These are phyloP conservation scores for Mugil cephalus DNA, from an alignment of 2,113 vertebrate genomes.

Conservation along the genomic window DNA sequence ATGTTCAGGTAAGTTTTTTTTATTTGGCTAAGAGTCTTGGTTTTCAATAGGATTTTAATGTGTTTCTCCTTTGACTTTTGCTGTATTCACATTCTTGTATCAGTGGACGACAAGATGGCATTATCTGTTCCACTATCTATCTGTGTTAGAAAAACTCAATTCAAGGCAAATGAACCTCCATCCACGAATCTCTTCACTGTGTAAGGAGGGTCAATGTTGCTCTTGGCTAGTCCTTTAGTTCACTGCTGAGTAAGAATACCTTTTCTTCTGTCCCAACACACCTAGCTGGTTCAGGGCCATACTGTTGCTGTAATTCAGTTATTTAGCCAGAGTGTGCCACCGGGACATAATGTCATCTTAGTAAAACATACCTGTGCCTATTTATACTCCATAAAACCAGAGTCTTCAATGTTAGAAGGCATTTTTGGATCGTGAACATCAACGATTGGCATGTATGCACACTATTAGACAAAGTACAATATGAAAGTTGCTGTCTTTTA, in stretches of 20 bases:
- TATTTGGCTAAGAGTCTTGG: neutral
- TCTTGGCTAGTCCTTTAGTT: neutral
- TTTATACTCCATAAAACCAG: neutral
- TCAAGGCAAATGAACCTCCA: no score
- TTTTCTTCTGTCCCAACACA: neutral
- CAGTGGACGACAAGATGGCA: neutral
- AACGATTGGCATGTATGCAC: no score
- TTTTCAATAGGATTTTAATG: neutral
- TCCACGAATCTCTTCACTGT: no score
- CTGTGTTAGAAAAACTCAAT: no score
- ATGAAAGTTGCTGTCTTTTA: neutral
- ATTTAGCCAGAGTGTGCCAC: neutral
- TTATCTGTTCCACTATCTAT: neutral
- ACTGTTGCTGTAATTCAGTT: neutral
- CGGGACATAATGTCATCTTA: no score
- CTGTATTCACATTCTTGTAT: neutral
- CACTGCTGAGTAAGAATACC: neutral
- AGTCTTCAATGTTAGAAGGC: no score
- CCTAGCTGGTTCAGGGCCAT: neutral
- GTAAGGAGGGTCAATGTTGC: conserved; percentile 5
- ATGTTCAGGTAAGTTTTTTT: conserved; percentile 92
- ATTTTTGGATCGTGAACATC: neutral
- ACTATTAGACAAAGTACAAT: neutral
- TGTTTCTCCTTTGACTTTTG: neutral
- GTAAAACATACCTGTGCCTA: neutral